Percentiles rank a stretch among this genome's conserved stretches.
Evolutionary conservation across 2,888 invertebrate species (phyloP).

Genomic region (Labia minor): DNA sequence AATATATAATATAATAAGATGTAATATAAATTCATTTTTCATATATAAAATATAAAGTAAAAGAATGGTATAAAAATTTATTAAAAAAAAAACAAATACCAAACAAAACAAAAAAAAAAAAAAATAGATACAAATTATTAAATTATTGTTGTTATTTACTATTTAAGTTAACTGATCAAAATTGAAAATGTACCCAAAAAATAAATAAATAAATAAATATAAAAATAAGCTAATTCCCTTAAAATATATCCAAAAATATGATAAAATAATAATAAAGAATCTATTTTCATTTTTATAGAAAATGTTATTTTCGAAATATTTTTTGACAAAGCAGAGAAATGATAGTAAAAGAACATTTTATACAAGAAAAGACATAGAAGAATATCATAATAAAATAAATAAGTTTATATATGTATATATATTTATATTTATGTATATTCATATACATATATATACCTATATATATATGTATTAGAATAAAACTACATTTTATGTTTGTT

Average conservation of each 20-base stretch:
- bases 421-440: no score
- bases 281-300: neutral
- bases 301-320: conserved; percentile 5
- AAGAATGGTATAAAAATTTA: no score
- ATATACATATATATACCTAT: neutral
- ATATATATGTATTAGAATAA: neutral
- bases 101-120: no score
- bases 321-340: neutral
- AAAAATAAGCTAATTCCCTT: no score
- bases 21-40: neutral
- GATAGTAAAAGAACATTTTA: neutral
- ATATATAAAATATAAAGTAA: neutral
- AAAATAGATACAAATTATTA: no score
- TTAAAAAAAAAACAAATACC: no score
- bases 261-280: neutral
- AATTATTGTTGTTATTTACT: no score
- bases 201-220: neutral
- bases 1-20: neutral
- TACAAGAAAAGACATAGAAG: conserved; percentile 3
- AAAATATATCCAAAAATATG: no score
- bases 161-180: no score
- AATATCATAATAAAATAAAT: neutral
- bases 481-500: neutral
- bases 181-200: neutral
- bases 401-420: no score